Evolutionary conservation across 2,113 vertebrate genomes (phyloP).

Genomic region (Oriolus oriolus): DNA sequence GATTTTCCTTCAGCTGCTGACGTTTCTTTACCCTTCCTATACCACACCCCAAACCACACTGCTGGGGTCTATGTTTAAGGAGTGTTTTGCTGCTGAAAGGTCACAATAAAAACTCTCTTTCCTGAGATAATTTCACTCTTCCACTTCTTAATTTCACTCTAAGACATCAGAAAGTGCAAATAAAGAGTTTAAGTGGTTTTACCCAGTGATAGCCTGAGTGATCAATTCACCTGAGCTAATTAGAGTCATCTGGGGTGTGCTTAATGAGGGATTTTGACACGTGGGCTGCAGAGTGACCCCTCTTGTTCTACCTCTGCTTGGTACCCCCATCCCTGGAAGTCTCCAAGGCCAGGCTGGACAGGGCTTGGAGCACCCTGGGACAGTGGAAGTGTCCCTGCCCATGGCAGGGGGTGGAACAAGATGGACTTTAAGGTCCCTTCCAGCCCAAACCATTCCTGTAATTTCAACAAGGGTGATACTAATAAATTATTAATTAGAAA

Average conservation of each 20-base stretch:
- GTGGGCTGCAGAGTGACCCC: background rate
- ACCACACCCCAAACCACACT: fast-evolving
- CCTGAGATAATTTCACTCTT: background rate
- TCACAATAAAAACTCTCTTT: background rate
- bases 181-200: background rate
- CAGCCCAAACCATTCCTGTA: background rate
- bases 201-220: background rate
- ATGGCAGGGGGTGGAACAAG: background rate
- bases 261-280: background rate
- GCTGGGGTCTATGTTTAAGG: fast-evolving
- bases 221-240: background rate
- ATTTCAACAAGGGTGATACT: background rate
- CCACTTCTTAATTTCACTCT: background rate
- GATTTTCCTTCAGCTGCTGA: background rate
- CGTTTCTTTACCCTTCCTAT: background rate
- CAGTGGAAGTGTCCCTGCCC: background rate
- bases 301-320: background rate
- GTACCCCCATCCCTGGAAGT: background rate
- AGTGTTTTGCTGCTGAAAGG: background rate
- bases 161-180: background rate
- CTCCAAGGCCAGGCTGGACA: background rate
- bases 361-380: background rate
- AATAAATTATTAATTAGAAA: slow-evolving; percentile 36
- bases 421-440: background rate
- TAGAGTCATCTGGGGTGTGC: background rate